Evolutionary conservation across 2,888 invertebrate species (phyloP), one percentile per base, ranked within the genome.

Genomic region (Zaprionus bogoriensis): DNA sequence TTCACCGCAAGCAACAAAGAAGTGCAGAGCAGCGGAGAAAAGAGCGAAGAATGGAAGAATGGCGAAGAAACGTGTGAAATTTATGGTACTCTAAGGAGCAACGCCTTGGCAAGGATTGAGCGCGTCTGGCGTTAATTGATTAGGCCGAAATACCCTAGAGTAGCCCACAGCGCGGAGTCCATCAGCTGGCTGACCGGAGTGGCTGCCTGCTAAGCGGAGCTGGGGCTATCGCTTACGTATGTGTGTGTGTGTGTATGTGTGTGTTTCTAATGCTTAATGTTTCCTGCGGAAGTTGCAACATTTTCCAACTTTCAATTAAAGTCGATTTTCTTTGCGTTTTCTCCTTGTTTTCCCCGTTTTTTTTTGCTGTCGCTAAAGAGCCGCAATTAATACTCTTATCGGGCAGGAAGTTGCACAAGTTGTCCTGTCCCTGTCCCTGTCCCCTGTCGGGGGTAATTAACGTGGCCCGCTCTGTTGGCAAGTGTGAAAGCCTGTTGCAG

Each of bases 281-380:
- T 71, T 80, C 72, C 65, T 65, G 64, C 85, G 79, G 79, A 79
- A 78, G 85, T 85, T 82, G 73, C 41, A 63, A 65, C 69, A 64
- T 73, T 78, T 85, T 79, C 79, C 85, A 79, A 64, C 69, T 78
- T 85, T 79, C 79, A 79, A 79, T 79, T 85, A 85, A 65, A 53
- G 44, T 42, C 41, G 47, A 28, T 55, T 19, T 52, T 19, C 14
- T n/a, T 38, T 22, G 12, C 23, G 12, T 63, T 12, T 27, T 25
- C 17, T 46, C 14, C 30, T 46, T 68, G 44, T 30, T 52, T 55
- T 63, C 55, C 7, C 48, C 60, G 78, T 46, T 68, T 44, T 30
- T 52, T 55, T 63, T 55, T 7, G 51, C 60, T 76, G 76, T 62
- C 61, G 82, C 85, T 80, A 82, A 80, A 80, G 64, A 78, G 80